Evolutionary conservation across 2,888 invertebrate genomes (phyloP).

Genomic region (Callinectes sapidus): DNA sequence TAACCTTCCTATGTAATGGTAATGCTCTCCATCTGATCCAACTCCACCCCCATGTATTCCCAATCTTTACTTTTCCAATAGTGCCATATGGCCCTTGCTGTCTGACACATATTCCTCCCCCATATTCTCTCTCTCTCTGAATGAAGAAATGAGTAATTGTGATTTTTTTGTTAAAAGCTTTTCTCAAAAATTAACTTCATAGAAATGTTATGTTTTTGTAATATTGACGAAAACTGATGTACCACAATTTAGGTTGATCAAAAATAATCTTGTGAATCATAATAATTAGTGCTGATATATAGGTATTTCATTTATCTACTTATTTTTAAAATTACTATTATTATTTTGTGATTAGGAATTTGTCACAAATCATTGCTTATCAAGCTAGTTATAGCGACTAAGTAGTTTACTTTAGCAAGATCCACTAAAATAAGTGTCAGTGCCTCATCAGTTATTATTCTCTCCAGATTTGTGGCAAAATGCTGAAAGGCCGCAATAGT

Average conservation of each 20-base stretch:
- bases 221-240: no score
- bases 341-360: not conserved
- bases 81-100: no score
- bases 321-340: not conserved
- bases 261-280: not conserved
- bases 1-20: no score
- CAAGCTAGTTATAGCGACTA: not conserved
- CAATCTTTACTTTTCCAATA: no score
- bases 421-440: not conserved
- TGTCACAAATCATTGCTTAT: not conserved
- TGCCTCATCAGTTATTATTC: not conserved
- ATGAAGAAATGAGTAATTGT: not conserved
- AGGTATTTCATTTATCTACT: not conserved
- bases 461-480: conserved; percentile 68
- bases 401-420: not conserved
- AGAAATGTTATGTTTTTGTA: no score
- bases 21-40: no score
- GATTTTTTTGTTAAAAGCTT: no score
- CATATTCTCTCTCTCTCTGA: not conserved
- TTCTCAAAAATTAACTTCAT: no score
- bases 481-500: conserved; percentile 58
- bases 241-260: no score
- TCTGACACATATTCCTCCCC: no score
- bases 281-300: not conserved
- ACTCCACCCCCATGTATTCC: no score